Percentiles rank a stretch among this genome's conserved stretches.
phyloP scores from a whole-genome alignment of 1,140 invertebrate species.

The Orius laevigatus region DNA sequence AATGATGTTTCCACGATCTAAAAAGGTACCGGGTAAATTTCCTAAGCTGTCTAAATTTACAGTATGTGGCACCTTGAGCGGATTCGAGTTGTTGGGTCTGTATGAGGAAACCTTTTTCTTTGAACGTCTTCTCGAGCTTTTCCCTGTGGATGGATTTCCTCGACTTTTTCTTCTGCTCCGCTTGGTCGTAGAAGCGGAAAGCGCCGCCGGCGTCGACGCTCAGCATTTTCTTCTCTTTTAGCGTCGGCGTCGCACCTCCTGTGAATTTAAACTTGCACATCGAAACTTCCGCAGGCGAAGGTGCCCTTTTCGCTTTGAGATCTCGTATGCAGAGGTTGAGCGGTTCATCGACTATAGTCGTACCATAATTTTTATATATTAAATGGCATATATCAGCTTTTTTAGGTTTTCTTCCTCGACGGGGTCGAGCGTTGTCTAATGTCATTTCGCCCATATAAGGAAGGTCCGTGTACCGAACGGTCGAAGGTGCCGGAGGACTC shows the following conservation, averaged over 20 bases:
- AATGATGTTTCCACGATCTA: constrained; percentile 81
- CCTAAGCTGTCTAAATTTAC: constrained; percentile 76
- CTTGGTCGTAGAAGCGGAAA: constrained; percentile 14
- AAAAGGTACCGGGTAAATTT: constrained; percentile 86
- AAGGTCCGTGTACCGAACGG: constrained; percentile 47
- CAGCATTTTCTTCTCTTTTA: constrained; percentile 81
- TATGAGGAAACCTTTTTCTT: constrained; percentile 80
- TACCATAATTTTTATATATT: constrained; percentile 82
- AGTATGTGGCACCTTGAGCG: constrained; percentile 81
- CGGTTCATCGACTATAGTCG: constrained; percentile 53
- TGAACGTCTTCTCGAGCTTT: constrained; percentile 79
- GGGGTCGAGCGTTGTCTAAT: constrained; percentile 64
- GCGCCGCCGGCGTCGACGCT: constrained; percentile 28
- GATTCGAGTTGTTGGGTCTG: constrained; percentile 84
- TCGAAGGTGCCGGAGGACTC: not conserved
- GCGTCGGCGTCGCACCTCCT: constrained; percentile 64
- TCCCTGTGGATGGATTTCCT: constrained; percentile 68
- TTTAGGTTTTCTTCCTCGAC: constrained; percentile 70
- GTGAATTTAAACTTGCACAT: constrained; percentile 90
- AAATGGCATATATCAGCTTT: constrained; percentile 75
- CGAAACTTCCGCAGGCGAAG: constrained; percentile 30
- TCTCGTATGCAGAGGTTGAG: constrained; percentile 70
- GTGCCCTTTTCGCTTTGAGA: constrained; percentile 19
- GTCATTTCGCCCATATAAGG: constrained; percentile 85
- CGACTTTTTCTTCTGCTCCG: constrained; percentile 38